Conservation (phyloP, 2,113 vertebrate genomes). For the Clinocottus analis region DNA sequence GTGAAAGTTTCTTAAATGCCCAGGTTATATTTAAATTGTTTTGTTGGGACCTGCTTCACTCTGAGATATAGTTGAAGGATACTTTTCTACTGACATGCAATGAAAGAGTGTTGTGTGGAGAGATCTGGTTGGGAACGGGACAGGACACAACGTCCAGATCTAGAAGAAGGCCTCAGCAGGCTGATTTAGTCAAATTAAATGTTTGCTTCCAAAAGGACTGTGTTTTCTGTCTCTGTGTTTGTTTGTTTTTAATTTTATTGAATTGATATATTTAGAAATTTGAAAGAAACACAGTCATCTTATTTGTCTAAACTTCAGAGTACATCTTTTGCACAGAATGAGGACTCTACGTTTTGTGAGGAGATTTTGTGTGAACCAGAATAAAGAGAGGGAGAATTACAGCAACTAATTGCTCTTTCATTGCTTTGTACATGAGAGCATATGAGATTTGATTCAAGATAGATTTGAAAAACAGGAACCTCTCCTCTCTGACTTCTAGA, state of each 20-base stretch:
- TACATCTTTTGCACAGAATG: neutral
- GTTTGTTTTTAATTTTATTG: too few relatives aligned
- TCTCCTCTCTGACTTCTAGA: too few relatives aligned
- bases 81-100: neutral
- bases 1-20: neutral
- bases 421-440: neutral
- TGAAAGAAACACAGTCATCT: neutral
- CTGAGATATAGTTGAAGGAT: neutral
- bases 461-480: too few relatives aligned
- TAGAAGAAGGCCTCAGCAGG: neutral
- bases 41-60: neutral
- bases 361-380: neutral
- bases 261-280: too few relatives aligned
- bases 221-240: constrained; percentile 17
- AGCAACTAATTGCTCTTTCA: neutral
- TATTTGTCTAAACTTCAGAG: neutral
- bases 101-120: neutral
- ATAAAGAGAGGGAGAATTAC: neutral
- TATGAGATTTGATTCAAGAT: neutral
- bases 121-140: too few relatives aligned
- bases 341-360: neutral
- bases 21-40: neutral
- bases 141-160: too few relatives aligned
- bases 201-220: constrained; percentile 4
- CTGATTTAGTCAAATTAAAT: neutral